These are phyloP conservation scores for Hesperophylax magnus DNA, from an alignment of 1,140 invertebrate genomes.

Conservation along the genomic window DNA sequence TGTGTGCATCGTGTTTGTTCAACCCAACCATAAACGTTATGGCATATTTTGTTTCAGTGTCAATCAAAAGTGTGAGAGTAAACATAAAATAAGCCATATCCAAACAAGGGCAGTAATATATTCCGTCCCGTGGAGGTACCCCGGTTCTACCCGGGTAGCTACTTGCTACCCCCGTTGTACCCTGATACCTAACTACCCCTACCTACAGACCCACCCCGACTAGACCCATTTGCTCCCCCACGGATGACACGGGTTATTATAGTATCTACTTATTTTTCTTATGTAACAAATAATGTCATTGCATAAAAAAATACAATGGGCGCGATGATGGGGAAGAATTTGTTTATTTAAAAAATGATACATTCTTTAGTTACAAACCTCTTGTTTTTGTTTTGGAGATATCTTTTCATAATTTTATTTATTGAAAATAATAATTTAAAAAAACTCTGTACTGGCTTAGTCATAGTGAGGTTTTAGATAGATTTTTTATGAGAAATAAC, in stretches of 20 bases:
- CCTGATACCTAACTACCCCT: neutral
- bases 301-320: neutral
- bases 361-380: too few relatives aligned
- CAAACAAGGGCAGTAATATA: constrained; percentile 35
- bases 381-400: too few relatives aligned
- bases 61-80: constrained; percentile 37
- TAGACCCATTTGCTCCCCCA: constrained; percentile 7
- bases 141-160: neutral
- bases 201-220: neutral
- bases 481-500: too few relatives aligned
- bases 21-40: constrained; percentile 29
- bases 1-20: constrained; percentile 6
- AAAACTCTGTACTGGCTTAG: too few relatives aligned
- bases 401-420: too few relatives aligned
- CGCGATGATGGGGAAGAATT: too few relatives aligned
- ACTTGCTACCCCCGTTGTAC: neutral
- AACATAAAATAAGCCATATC: constrained; percentile 35
- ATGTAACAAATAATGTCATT: constrained; percentile 1
- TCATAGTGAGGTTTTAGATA: too few relatives aligned
- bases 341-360: too few relatives aligned
- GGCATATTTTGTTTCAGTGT: constrained; percentile 38
- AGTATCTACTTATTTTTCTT: constrained; percentile 35
- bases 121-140: neutral
- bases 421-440: too few relatives aligned
- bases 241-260: neutral